A percentile compares a stretch with the other conserved stretches of the same genome.
Conservation (phyloP, 2,797 vertebrate species). For the Myotis vivesi region DNA sequence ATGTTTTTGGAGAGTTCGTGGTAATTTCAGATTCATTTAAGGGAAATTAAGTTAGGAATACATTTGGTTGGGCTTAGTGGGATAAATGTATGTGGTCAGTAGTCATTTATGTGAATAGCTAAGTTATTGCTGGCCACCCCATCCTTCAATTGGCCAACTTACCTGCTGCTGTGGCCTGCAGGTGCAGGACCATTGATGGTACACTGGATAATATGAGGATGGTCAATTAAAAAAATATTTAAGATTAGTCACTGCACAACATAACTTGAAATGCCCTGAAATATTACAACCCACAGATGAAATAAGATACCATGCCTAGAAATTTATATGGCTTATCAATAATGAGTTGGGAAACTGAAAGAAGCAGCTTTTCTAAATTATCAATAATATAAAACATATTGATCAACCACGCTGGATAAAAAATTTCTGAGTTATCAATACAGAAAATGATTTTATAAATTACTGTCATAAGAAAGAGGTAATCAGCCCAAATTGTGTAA, state of each 20-base stretch:
- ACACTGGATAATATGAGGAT: background rate
- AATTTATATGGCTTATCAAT: background rate
- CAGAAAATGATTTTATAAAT: constrained; percentile 3
- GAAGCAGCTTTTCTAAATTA: background rate
- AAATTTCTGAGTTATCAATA: background rate
- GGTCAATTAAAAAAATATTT: background rate
- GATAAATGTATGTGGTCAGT: background rate
- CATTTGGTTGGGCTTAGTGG: background rate
- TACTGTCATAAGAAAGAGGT: background rate
- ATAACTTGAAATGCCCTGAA: background rate
- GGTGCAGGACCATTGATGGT: background rate
- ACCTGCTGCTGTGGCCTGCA: background rate
- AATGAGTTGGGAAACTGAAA: background rate
- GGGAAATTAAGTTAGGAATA: background rate
- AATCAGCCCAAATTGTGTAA: background rate
- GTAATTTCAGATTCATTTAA: background rate
- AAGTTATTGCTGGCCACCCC: background rate
- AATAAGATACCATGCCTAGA: background rate
- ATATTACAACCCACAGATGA: background rate
- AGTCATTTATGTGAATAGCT: constrained; percentile 18
- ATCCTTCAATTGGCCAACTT: background rate
- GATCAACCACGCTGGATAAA: background rate
- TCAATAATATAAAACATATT: background rate
- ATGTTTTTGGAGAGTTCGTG: background rate
- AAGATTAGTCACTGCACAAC: background rate